phyloP scores from a whole-genome alignment of 1,140 invertebrate species.

The Trichogramma pretiosum region DNA sequence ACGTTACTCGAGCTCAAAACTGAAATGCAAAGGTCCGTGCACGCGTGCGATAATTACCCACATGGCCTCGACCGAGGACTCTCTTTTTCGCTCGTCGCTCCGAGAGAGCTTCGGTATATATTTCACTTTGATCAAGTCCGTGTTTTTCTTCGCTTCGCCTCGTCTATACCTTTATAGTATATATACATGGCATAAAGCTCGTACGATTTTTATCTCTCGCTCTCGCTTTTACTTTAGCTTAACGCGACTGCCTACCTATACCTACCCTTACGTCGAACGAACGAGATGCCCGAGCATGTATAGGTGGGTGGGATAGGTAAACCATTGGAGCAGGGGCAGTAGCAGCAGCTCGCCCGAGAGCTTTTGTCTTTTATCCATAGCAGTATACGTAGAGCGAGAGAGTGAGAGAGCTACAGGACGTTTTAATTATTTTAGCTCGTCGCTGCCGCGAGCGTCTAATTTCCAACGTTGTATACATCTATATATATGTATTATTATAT shows the following conservation, averaged over 20 bases:
- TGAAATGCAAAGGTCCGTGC: slow-evolving; percentile 14
- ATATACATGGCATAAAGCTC: slow-evolving; percentile 22
- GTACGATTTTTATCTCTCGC: slow-evolving; percentile 19
- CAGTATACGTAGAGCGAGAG: too few relatives aligned
- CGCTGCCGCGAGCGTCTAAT: slow-evolving; percentile 36
- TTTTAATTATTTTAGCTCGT: slow-evolving; percentile 46
- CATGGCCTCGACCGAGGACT: too few relatives aligned
- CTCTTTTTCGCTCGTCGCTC: too few relatives aligned
- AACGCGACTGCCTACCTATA: slow-evolving; percentile 14
- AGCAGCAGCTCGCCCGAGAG: slow-evolving; percentile 8
- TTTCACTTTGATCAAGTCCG: slow-evolving; percentile 44
- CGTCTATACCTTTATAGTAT: slow-evolving; percentile 35
- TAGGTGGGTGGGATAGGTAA: slow-evolving; percentile 30
- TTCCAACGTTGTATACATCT: slow-evolving; percentile 26
- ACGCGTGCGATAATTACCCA: slow-evolving; percentile 44
- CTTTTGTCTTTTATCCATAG: slow-evolving; percentile 38
- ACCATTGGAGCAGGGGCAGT: slow-evolving; percentile 19
- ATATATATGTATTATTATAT: too few relatives aligned
- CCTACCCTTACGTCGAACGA: slow-evolving; percentile 19
- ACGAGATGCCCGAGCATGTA: slow-evolving; percentile 5
- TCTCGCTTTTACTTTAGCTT: slow-evolving; percentile 11
- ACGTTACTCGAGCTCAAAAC: too few relatives aligned
- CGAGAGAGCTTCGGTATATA: slow-evolving; percentile 41
- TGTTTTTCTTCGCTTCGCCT: slow-evolving; percentile 44
- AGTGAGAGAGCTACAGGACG: too few relatives aligned